These are phyloP conservation scores for Cosmia pyralina DNA, from an alignment of 2,888 invertebrate genomes.

Conservation along the genomic window DNA sequence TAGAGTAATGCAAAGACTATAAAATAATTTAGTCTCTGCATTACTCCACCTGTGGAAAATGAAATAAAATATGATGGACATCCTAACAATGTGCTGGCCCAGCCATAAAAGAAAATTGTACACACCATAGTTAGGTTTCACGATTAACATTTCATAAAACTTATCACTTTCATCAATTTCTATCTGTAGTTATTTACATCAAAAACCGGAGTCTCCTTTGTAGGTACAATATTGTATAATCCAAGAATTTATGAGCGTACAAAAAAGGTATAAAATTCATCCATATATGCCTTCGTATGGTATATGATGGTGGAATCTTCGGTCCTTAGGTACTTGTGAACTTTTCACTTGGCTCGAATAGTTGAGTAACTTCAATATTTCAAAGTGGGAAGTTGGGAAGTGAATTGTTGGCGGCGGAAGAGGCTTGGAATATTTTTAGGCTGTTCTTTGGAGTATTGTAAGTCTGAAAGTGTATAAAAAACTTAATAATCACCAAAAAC, in stretches of 20 bases:
- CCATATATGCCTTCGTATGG: slow-evolving; percentile 47
- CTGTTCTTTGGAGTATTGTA: slow-evolving; percentile 36
- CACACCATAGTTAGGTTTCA: slow-evolving; percentile 28
- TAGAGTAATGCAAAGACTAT: too few relatives aligned
- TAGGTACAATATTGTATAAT: slow-evolving; percentile 56
- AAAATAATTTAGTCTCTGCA: too few relatives aligned
- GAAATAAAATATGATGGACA: not conserved
- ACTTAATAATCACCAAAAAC: too few relatives aligned
- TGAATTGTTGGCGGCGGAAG: slow-evolving; percentile 55
- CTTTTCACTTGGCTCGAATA: slow-evolving; percentile 71
- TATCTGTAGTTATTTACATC: slow-evolving; percentile 50
- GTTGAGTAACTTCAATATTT: slow-evolving; percentile 69
- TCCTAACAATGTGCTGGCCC: not conserved
- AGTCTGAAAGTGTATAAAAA: slow-evolving; percentile 28
- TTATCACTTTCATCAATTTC: slow-evolving; percentile 53
- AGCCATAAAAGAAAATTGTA: slow-evolving; percentile 30
- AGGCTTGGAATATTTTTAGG: slow-evolving; percentile 49
- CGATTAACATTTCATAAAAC: slow-evolving; percentile 57
- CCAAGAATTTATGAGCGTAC: slow-evolving; percentile 55
- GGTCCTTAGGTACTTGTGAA: slow-evolving; percentile 64
- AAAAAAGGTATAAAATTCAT: slow-evolving; percentile 61
- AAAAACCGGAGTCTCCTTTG: slow-evolving; percentile 51
- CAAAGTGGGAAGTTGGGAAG: slow-evolving; percentile 70
- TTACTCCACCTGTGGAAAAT: too few relatives aligned
- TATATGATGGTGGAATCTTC: slow-evolving; percentile 61